A percentile compares a stretch with the other conserved stretches of the same genome.
Conservation (phyloP, 23 tunicate genomes). For the Trididemnum miniatum region DNA sequence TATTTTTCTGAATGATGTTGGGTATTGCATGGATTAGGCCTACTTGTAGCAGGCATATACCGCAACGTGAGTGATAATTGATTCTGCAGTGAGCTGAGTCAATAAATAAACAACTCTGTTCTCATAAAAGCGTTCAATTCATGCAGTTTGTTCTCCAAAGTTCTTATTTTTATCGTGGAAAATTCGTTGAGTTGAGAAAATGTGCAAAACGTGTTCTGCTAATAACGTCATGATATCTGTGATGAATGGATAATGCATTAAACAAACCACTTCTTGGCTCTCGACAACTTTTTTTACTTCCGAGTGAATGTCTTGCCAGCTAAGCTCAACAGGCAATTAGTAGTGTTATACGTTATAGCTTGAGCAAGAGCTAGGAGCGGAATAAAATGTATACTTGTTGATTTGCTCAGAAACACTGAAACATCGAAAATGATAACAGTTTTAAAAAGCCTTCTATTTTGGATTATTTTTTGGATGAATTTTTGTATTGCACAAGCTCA, state of each 20-base stretch:
- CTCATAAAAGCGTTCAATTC: not conserved
- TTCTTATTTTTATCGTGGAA: not conserved
- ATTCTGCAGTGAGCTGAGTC: too few relatives aligned
- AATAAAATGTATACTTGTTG: too few relatives aligned
- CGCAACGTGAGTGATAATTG: too few relatives aligned
- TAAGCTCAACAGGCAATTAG: too few relatives aligned
- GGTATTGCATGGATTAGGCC: too few relatives aligned
- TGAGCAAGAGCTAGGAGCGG: too few relatives aligned
- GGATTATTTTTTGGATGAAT: not conserved
- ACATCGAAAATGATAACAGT: not conserved
- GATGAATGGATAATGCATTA: not conserved
- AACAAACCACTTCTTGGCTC: not conserved
- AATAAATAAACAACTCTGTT: not conserved
- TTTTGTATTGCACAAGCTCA: not conserved
- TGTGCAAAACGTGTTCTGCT: constrained; percentile 19
- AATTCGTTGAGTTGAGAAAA: not conserved
- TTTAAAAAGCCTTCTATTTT: not conserved
- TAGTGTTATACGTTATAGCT: too few relatives aligned
- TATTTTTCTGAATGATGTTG: too few relatives aligned
- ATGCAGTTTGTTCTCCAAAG: not conserved
- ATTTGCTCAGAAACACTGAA: not conserved
- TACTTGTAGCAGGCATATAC: too few relatives aligned
- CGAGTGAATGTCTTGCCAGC: too few relatives aligned
- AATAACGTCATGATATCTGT: not conserved
- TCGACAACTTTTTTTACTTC: not conserved